Base-by-base conservation (phyloP, 1,140 invertebrate species). In the Aphidius ervi region DNA sequence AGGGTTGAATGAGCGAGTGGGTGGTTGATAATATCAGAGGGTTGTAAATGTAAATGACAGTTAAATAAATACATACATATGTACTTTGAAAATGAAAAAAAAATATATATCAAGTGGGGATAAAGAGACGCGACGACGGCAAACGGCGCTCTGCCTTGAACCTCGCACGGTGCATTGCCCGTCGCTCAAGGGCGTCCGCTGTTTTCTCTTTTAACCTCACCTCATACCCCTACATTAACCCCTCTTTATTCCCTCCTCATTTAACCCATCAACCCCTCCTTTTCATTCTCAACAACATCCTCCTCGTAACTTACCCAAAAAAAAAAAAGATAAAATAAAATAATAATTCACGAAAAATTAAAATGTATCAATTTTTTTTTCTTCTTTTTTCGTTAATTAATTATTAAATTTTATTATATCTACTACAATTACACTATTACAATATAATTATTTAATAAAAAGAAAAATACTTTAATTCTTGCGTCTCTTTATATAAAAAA, bases 91-190 rank as follows among this genome's bases (percentile, higher is more conserved):
- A 56, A 45, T 9, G 45, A 43, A 54, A 23, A 64, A 58, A 16
- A 16, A 16, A 16, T 16, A 16, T 16, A 16, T 16, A 16, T 16
- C 16, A 16, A 64, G 71, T 60, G 68, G 68, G 63, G 67, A 67
- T 42, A 54, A 54, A 31, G 40, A 68, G 71, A 67, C 71, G 69
- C 67, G 70, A 67, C 67, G 70, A 67, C 72, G 73, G 70, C 73
- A 76, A 73, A 70, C 77, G 74, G 71, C 76, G 77, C 72, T 80
- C 78, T 78, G 78, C 78, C 78, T 80, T 80, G 78, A 78, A 80
- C 78, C 78, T 78, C 76, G 71, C 75, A 66, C 75, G 74, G 78
- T 80, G 78, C 78, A 80, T 78, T 80, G 78, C 71, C 76, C 78
- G 78, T 80, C 75, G 78, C 75, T 77, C 78, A 79, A 79, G 76